Evolutionary conservation across 2,797 vertebrate genomes (phyloP).

Genomic region (Neosalanx taihuensis): DNA sequence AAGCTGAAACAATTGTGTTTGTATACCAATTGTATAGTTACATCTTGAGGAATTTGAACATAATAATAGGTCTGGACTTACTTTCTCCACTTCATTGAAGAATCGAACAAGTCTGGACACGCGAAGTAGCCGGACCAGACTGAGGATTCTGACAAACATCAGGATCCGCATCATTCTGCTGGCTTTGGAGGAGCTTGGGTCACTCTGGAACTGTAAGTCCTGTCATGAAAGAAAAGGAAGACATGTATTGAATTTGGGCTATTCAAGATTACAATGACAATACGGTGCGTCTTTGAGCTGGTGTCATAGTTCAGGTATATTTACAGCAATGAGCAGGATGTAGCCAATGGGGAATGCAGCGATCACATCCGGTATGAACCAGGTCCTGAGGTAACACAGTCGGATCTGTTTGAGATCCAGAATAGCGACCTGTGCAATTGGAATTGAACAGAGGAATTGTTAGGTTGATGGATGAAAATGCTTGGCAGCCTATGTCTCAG

Average conservation of each 20-base stretch:
- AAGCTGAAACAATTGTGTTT: no score
- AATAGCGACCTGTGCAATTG: conserved; percentile 66
- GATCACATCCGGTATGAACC: conserved; percentile 77
- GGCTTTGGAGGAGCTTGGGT: conserved; percentile 70
- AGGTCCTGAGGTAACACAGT: conserved; percentile 73
- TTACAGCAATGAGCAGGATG: conserved; percentile 77
- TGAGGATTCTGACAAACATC: conserved; percentile 78
- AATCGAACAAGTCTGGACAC: conserved; percentile 75
- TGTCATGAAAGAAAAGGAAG: conserved; percentile 28
- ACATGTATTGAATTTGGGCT: neutral
- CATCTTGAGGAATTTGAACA: neutral
- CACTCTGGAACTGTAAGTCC: conserved; percentile 67
- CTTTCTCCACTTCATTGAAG: conserved; percentile 80
- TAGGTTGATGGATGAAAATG: conserved; percentile 33
- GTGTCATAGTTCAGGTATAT: conserved; percentile 17
- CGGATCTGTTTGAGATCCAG: conserved; percentile 75
- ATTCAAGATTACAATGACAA: conserved; percentile 8
- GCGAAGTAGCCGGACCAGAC: conserved; percentile 71
- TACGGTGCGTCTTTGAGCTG: conserved; percentile 1
- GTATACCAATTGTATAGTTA: neutral
- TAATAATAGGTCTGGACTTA: conserved; percentile 43
- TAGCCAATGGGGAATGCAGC: conserved; percentile 79
- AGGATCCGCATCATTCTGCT: conserved; percentile 77
- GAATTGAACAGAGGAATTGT: conserved; percentile 15
- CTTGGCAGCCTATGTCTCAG: conserved; percentile 11